These are phyloP conservation scores for Sinosuthora webbiana DNA, from an alignment of 2,113 vertebrate genomes.

Conservation along the genomic window DNA sequence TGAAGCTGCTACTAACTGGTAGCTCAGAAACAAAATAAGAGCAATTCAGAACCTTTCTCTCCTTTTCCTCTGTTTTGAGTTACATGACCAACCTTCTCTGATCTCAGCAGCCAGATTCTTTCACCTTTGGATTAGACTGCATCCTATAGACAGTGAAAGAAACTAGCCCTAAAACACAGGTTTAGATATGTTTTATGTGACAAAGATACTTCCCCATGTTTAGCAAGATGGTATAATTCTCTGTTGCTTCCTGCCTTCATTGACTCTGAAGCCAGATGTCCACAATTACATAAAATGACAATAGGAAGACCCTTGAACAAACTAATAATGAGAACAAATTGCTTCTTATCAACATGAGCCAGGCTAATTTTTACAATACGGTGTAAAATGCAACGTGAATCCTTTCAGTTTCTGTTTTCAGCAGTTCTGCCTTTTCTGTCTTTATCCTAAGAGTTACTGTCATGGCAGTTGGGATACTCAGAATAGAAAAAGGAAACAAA, in stretches of 20 bases:
- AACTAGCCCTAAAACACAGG: neutral
- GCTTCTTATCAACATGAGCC: neutral
- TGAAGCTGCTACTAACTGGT: neutral
- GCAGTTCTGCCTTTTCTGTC: neutral
- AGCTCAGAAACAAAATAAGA: neutral
- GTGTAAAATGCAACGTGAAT: neutral
- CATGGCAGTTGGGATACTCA: neutral
- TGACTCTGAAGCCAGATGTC: neutral
- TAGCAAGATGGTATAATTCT: neutral
- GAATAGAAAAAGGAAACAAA: neutral
- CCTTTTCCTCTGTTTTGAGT: neutral
- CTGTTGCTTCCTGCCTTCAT: neutral
- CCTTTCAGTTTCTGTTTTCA: constrained; percentile 29
- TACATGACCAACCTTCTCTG: neutral
- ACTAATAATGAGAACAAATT: neutral
- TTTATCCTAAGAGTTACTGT: neutral
- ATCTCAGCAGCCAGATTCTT: neutral
- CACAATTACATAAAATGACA: neutral
- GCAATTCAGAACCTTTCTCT: neutral
- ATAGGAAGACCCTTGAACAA: neutral
- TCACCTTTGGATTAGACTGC: neutral
- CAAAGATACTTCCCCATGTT: neutral
- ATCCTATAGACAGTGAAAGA: neutral
- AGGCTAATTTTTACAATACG: neutral
- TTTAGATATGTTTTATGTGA: neutral